Evolutionary conservation across 2,888 invertebrate species (phyloP).

Genomic region (Cyclophora punctaria): DNA sequence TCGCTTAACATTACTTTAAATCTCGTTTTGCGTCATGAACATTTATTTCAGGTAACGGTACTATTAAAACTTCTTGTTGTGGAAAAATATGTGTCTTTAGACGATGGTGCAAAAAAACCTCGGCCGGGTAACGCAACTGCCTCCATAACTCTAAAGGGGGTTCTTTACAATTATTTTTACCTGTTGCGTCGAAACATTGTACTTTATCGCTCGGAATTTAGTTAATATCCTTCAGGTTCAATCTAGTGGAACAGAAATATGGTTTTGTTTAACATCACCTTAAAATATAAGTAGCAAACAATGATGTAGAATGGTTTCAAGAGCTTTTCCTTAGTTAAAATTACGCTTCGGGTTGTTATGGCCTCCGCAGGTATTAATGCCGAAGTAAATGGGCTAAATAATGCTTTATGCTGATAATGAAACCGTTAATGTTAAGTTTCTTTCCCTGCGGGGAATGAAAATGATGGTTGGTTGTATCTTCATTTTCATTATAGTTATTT

Average conservation of each 20-base stretch:
- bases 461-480: not conserved
- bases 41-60: slow-evolving; percentile 33
- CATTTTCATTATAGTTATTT: too few species aligned
- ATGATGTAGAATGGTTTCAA: slow-evolving; percentile 8
- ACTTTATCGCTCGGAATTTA: slow-evolving; percentile 40
- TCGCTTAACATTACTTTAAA: slow-evolving; percentile 11
- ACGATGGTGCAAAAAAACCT: slow-evolving; percentile 29
- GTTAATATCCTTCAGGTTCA: slow-evolving; percentile 34
- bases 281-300: slow-evolving; percentile 10
- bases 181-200: slow-evolving; percentile 38
- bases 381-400: slow-evolving; percentile 17
- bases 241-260: slow-evolving; percentile 38
- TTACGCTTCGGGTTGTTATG: slow-evolving; percentile 19
- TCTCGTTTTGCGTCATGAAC: slow-evolving; percentile 32
- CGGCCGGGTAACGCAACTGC: slow-evolving; percentile 25
- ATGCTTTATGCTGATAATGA: slow-evolving; percentile 17
- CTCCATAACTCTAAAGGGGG: slow-evolving; percentile 28
- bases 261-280: slow-evolving; percentile 20
- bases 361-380: slow-evolving; percentile 11
- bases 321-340: slow-evolving; percentile 16
- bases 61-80: slow-evolving; percentile 31
- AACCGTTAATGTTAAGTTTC: slow-evolving; percentile 9
- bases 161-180: slow-evolving; percentile 44
- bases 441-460: slow-evolving; percentile 6
- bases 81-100: slow-evolving; percentile 30